Conservation (phyloP, 2,888 invertebrate genomes). For the Drosophila conformis region DNA sequence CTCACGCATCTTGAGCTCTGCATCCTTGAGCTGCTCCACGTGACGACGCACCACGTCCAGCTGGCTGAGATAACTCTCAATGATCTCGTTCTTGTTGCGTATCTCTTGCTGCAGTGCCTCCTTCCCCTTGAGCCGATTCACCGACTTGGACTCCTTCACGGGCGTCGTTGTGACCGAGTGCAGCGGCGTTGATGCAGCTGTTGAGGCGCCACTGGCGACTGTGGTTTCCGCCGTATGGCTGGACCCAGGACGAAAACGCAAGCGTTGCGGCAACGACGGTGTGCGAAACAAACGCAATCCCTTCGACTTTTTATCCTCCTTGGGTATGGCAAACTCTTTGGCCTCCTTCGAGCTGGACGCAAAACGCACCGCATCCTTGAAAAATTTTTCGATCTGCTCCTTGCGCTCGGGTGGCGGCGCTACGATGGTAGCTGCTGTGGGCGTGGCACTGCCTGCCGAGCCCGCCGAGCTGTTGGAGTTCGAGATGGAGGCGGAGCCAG, state of each 20-base stretch:
- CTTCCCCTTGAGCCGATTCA: constrained; percentile 85
- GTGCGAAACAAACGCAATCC: constrained; percentile 83
- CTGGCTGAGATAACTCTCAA: constrained; percentile 86
- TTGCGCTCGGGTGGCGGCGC: constrained; percentile 78
- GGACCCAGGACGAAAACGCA: constrained; percentile 79
- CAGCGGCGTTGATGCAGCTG: constrained; percentile 81
- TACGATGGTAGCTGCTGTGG: constrained; percentile 46
- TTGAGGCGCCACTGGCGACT: constrained; percentile 52
- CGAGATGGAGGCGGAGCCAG: constrained; percentile 39
- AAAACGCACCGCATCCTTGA: constrained; percentile 84
- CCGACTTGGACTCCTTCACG: constrained; percentile 84
- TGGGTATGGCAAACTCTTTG: constrained; percentile 83
- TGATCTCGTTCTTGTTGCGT: constrained; percentile 86
- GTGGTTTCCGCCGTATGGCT: constrained; percentile 44
- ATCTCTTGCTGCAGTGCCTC: constrained; percentile 86
- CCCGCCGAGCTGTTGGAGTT: constrained; percentile 63
- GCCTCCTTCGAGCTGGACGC: constrained; percentile 81
- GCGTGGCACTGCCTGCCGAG: constrained; percentile 65
- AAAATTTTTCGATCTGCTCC: constrained; percentile 85
- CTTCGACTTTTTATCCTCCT: constrained; percentile 83
- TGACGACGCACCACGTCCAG: constrained; percentile 86
- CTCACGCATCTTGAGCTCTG: constrained; percentile 77
- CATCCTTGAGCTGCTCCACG: constrained; percentile 83
- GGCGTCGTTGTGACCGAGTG: constrained; percentile 82
- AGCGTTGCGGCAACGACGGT: constrained; percentile 84